Base-by-base conservation (phyloP, 2,888 invertebrate species). In the Dicycla oo region DNA sequence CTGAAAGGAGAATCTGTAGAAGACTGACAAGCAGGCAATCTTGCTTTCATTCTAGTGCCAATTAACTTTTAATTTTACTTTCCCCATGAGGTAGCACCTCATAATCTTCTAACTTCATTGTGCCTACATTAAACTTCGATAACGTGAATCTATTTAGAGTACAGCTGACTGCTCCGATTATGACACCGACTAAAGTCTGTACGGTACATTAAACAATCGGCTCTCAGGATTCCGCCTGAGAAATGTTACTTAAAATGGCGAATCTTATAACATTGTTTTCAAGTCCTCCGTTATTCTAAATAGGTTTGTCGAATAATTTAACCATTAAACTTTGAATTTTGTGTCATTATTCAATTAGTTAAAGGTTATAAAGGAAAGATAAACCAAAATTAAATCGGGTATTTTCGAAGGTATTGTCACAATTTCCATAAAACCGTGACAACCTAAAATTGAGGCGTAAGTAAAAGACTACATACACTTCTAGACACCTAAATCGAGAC, bases 141-240 rank as follows among this genome's bases (percentile, higher is more conserved):
- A 88, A 88, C 85, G 84, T 77, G 85, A 88, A 87, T 88, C 85
- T 91, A 92, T 90, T 90, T 89, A 90, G 86, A 80, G 61, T 82
- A 91, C 92, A 88, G 88, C 84, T 87, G 92, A 93, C 88, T 92
- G 93, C 80, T 81, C 90, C 92, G 91, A 91, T 92, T 92, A 91
- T 91, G 92, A 91, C 90, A 89, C 88, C 89, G 89, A 89, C 89
- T 91, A 90, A 90, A 89, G 88, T 89, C 84, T 81, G 83, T 78
- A 89, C 94, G 89, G 89, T 94, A 95, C 94, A 94, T 95, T 95
- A 87, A 94, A 90, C 93, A 93, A 93, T 92, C 86, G 87, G 85
- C 78, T 81, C 60, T 75, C 71, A 15, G 77, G 81, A 81, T 84
- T 83, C 82, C 80, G 80, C 74, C 69, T 76, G 71, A 74, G 83